phyloP scores from a whole-genome alignment of 1,140 invertebrate genomes.

The Drosophila funebris region DNA sequence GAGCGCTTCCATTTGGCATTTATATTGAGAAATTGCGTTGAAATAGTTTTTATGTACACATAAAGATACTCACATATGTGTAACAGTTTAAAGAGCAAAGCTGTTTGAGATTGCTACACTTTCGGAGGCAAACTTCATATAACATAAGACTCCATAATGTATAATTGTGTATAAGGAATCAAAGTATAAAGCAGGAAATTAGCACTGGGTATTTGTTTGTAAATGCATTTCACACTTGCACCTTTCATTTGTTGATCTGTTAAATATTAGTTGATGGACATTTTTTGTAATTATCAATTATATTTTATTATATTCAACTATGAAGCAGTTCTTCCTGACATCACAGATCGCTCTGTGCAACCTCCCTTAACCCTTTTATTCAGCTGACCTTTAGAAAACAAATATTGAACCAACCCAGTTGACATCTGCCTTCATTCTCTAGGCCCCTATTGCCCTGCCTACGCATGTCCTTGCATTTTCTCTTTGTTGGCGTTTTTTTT shows the following conservation, averaged over 20 bases:
- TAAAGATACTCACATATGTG: too few species aligned
- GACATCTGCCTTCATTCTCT: constrained; percentile 2
- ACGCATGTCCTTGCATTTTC: constrained; percentile 15
- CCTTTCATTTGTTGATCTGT: too few species aligned
- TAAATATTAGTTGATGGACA: too few species aligned
- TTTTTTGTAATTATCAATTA: neutral
- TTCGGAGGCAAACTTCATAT: too few species aligned
- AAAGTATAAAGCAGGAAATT: too few species aligned
- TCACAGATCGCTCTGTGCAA: neutral
- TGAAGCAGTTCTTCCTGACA: constrained; percentile 17
- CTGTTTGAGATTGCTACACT: too few species aligned
- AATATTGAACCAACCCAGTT: constrained; percentile 27
- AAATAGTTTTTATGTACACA: neutral
- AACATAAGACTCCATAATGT: too few species aligned
- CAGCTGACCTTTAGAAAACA: neutral
- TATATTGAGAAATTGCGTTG: neutral
- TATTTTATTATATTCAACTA: neutral
- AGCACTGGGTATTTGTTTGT: too few species aligned
- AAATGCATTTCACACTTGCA: too few species aligned
- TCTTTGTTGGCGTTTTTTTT: neutral
- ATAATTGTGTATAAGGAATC: too few species aligned
- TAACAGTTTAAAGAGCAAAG: too few species aligned
- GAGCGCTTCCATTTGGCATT: constrained; percentile 2
- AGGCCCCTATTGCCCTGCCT: neutral
- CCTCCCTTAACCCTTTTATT: neutral